Conservation (phyloP, 2,113 vertebrate species). For the Chamaea fasciata region DNA sequence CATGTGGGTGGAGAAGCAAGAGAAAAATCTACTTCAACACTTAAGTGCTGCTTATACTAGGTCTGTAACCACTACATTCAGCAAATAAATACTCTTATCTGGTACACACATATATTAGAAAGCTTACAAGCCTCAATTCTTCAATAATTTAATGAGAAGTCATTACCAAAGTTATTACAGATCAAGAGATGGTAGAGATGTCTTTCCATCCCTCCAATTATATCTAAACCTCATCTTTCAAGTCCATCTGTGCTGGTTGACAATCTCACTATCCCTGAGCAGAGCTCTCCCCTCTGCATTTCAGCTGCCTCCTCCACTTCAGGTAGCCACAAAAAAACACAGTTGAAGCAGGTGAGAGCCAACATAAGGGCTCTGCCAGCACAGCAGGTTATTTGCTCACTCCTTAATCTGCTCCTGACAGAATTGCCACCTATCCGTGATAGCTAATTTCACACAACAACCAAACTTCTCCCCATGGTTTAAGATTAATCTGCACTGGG, state of each 20-base stretch:
- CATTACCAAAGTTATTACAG: background rate
- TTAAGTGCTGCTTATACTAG: background rate
- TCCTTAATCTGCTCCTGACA: background rate
- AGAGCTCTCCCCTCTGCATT: background rate
- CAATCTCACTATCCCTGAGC: rapidly evolving
- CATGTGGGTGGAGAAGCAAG: background rate
- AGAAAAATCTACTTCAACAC: background rate
- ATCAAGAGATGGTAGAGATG: background rate
- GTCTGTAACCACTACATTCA: background rate
- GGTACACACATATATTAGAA: background rate
- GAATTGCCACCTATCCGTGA: background rate
- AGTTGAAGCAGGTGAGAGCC: background rate
- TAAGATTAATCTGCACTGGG: background rate
- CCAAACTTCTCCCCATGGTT: rapidly evolving
- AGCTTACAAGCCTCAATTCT: background rate
- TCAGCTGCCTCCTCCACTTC: background rate
- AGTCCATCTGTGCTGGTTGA: background rate
- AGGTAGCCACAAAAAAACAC: background rate
- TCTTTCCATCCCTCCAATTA: rapidly evolving
- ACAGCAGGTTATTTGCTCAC: background rate
- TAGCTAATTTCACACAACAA: background rate
- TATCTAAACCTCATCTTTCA: background rate
- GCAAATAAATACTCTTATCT: background rate
- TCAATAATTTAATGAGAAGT: background rate
- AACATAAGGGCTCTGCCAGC: background rate